Evolutionary conservation across 2,113 vertebrate species (phyloP).

Genomic region (Xiphophorus couchianus): DNA sequence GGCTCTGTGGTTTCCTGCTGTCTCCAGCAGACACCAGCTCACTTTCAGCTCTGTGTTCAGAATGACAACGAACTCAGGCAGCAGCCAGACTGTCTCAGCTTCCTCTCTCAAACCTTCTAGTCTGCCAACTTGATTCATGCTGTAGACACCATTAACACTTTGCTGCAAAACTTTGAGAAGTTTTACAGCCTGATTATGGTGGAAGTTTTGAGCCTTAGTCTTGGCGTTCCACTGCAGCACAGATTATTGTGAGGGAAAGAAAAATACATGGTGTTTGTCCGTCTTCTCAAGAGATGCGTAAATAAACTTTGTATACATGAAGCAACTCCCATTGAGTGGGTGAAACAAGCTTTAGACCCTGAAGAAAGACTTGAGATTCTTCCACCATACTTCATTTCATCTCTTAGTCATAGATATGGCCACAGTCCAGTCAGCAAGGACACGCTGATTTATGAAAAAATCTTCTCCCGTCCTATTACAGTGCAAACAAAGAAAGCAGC

Average conservation of each 20-base stretch:
- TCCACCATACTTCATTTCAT: conserved; percentile 61
- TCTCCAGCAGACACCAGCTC: conserved; percentile 64
- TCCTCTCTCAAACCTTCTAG: conserved; percentile 52
- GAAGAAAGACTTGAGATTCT: conserved; percentile 60
- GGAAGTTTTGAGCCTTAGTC: neutral
- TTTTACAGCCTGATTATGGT: conserved; percentile 10
- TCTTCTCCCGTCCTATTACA: conserved; percentile 55
- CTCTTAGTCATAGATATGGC: conserved; percentile 66
- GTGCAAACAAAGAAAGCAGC: conserved; percentile 50
- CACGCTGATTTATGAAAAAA: conserved; percentile 34
- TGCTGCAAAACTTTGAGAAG: conserved; percentile 17
- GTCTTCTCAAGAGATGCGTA: conserved; percentile 23
- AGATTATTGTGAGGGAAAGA: neutral
- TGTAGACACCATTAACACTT: conserved; percentile 50
- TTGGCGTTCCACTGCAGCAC: conserved; percentile 1
- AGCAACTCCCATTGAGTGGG: conserved; percentile 58
- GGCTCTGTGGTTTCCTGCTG: conserved; percentile 61
- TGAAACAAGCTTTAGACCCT: conserved; percentile 63
- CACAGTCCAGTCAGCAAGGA: conserved; percentile 57
- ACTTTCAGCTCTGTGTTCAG: conserved; percentile 70
- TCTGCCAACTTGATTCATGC: conserved; percentile 58
- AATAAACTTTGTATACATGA: conserved; percentile 43
- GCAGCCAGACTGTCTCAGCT: conserved; percentile 61
- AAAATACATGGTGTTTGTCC: neutral
- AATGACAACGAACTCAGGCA: conserved; percentile 73